Percentiles rank a stretch among this genome's conserved stretches.
Conservation (phyloP, 2,113 vertebrate species). For the Aythya baeri region DNA sequence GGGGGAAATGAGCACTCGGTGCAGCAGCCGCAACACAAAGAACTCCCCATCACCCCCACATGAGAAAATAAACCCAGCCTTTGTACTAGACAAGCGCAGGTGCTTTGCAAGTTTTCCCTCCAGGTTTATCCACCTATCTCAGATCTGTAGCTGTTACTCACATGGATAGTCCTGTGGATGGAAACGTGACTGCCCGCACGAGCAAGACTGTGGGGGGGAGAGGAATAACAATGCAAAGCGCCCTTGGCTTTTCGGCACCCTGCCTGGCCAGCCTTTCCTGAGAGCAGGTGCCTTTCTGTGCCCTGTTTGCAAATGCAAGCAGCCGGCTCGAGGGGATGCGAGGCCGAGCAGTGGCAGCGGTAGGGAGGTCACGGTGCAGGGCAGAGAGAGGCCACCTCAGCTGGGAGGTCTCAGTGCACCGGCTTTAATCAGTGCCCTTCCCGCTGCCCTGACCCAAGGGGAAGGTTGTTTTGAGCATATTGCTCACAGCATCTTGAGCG, state of each 20-base stretch:
- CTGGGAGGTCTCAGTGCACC: rapidly evolving
- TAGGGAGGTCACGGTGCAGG: rapidly evolving
- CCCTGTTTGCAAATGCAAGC: background rate
- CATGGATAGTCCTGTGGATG: background rate
- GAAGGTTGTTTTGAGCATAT: background rate
- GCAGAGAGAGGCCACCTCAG: background rate
- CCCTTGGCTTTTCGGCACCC: background rate
- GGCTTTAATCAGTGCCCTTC: background rate
- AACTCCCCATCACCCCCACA: rapidly evolving
- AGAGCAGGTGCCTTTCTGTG: background rate
- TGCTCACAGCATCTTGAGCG: background rate
- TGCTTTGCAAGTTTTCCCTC: background rate
- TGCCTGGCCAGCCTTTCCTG: background rate
- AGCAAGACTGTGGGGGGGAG: background rate
- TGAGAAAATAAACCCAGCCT: background rate
- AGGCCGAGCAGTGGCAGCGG: background rate
- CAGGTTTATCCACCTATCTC: background rate
- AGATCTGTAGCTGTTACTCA: background rate
- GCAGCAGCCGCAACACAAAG: background rate
- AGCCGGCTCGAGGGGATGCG: background rate
- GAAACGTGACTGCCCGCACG: background rate
- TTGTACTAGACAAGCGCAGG: background rate
- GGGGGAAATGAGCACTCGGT: background rate
- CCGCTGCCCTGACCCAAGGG: background rate
- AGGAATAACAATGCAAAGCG: background rate